Conservation (phyloP, 2,888 invertebrate species). For the Tachina lurida region DNA sequence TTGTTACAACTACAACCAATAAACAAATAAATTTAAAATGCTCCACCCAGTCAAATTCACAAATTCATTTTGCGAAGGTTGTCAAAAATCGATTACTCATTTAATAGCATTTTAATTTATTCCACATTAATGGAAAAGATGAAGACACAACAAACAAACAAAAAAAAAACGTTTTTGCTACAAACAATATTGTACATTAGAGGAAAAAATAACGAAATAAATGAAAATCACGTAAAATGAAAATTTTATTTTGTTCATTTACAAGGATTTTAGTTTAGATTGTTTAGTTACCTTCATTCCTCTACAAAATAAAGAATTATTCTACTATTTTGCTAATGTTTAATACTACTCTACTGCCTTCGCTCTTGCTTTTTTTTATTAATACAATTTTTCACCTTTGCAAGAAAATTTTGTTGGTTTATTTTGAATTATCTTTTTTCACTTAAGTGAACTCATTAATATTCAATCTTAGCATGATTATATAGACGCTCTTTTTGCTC, state of each 20-base stretch:
- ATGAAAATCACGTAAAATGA: slow-evolving; percentile 63
- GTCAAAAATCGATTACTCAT: slow-evolving; percentile 51
- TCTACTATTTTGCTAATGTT: slow-evolving; percentile 52
- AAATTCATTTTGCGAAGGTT: not conserved
- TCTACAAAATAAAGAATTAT: slow-evolving; percentile 5
- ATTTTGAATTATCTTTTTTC: slow-evolving; percentile 68
- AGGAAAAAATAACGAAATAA: slow-evolving; percentile 19
- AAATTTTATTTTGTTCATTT: slow-evolving; percentile 41
- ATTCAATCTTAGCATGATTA: slow-evolving; percentile 81
- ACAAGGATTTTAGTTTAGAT: slow-evolving; percentile 8
- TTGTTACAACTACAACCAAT: not conserved
- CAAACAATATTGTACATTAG: not conserved
- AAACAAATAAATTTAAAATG: not conserved
- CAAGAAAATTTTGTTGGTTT: slow-evolving; percentile 35
- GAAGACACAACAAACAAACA: not conserved
- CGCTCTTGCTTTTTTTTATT: slow-evolving; percentile 19
- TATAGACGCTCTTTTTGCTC: slow-evolving; percentile 66
- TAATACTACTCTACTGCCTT: not conserved
- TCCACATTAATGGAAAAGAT: not conserved
- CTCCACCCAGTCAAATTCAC: no score
- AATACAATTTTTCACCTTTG: slow-evolving; percentile 35
- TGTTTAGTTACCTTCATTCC: slow-evolving; percentile 48
- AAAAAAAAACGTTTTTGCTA: not conserved
- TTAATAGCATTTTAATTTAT: slow-evolving; percentile 44
- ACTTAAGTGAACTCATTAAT: slow-evolving; percentile 79